These are phyloP conservation scores for Tragelaphus scriptus DNA, from an alignment of 2,113 vertebrate species.

Conservation along the genomic window DNA sequence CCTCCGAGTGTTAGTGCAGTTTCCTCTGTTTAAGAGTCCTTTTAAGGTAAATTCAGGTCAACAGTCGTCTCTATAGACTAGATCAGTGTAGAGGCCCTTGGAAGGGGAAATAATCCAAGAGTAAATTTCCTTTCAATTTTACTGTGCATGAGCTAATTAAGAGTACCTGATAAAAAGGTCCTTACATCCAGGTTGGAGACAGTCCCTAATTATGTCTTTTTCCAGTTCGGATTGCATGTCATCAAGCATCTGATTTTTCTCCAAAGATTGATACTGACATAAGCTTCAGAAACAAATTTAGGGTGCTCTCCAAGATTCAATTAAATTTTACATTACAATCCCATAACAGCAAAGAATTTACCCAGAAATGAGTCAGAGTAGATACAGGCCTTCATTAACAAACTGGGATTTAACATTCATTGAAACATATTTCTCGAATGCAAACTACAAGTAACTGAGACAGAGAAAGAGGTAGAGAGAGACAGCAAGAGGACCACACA, in stretches of 20 bases:
- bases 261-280: neutral
- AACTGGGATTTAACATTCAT: neutral
- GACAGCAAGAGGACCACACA: neutral
- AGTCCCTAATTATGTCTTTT: neutral
- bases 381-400: neutral
- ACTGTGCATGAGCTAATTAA: neutral
- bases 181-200: neutral
- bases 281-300: neutral
- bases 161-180: neutral
- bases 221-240: neutral
- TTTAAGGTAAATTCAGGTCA: neutral
- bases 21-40: neutral
- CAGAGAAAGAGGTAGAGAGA: neutral
- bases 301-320: neutral
- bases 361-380: neutral
- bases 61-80: neutral
- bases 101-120: neutral
- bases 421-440: neutral
- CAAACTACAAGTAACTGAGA: neutral
- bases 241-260: neutral
- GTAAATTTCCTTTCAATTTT: neutral
- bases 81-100: neutral
- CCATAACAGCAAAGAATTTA: neutral
- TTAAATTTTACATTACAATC: neutral
- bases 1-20: neutral